A percentile compares a stretch with the other conserved stretches of the same genome.
Conservation (phyloP, 2,113 vertebrate species). For the Ahaetulla prasina region DNA sequence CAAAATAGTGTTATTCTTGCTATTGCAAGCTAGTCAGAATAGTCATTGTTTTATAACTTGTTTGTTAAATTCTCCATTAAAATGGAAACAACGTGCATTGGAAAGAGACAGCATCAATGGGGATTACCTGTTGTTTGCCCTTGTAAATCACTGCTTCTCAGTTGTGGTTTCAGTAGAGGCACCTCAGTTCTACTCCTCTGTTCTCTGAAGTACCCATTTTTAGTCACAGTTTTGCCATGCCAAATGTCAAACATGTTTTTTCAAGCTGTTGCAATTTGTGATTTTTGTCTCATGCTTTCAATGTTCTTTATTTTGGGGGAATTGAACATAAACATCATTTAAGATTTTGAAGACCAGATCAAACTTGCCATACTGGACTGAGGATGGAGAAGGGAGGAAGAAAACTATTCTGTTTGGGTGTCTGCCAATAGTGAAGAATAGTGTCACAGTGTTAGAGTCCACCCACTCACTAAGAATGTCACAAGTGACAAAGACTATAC, state of each 20-base stretch:
- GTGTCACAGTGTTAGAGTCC: neutral
- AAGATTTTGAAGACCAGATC: neutral
- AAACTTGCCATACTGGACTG: neutral
- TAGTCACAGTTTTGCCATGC: neutral
- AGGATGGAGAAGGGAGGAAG: neutral
- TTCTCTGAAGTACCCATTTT: neutral
- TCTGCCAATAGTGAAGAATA: neutral
- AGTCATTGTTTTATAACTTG: neutral
- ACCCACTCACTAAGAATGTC: neutral
- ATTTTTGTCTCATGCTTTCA: neutral
- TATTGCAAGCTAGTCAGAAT: neutral
- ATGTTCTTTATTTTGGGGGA: neutral
- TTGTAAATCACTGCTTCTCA: neutral
- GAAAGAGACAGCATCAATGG: neutral
- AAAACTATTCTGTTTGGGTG: neutral
- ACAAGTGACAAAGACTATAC: neutral
- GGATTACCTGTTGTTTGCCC: neutral
- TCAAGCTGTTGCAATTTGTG: neutral
- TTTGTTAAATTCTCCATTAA: neutral
- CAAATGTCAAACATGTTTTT: neutral
- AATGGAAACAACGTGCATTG: neutral
- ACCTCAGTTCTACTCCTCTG: neutral
- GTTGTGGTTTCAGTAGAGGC: neutral
- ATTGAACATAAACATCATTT: neutral
- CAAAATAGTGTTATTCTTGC: too few species aligned